A percentile compares a stretch with the other conserved stretches of the same genome.
These are phyloP conservation scores for Sphenopsis melanotis DNA, from an alignment of 2,797 vertebrate species.

Conservation along the genomic window DNA sequence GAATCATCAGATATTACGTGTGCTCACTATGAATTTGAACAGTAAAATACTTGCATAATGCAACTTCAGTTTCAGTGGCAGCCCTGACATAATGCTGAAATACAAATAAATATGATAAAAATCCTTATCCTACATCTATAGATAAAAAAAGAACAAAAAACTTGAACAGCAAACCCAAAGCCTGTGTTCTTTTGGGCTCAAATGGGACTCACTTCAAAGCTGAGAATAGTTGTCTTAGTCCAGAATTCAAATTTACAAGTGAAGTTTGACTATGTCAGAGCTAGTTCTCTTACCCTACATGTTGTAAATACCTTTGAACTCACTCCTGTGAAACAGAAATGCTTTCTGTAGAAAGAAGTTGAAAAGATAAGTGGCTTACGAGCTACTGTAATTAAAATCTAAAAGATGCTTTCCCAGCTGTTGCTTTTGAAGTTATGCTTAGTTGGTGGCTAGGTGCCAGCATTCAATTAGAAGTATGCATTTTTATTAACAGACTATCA, in stretches of 20 bases:
- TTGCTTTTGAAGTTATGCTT: conserved; percentile 76
- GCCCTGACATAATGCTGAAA: not conserved
- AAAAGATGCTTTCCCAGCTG: conserved; percentile 76
- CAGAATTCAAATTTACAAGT: conserved; percentile 30
- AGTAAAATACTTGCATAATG: not conserved
- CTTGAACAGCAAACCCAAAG: not conserved
- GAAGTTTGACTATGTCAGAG: conserved; percentile 23
- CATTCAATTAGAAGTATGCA: conserved; percentile 75
- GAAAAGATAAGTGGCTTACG: conserved; percentile 64
- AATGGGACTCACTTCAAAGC: conserved; percentile 38
- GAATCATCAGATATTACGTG: not conserved
- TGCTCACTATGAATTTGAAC: not conserved
- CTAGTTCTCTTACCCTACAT: not conserved
- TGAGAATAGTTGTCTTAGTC: not conserved
- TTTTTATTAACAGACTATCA: conserved; percentile 72
- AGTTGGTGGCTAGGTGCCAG: conserved; percentile 70
- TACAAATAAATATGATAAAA: not conserved
- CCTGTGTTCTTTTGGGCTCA: not conserved
- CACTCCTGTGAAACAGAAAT: conserved; percentile 54
- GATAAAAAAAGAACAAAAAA: not conserved
- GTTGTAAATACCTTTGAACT: conserved; percentile 67
- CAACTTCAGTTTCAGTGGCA: not conserved
- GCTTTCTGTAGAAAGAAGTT: conserved; percentile 57
- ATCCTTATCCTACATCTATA: not conserved
- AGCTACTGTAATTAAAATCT: conserved; percentile 75